Evolutionary conservation across 1,140 invertebrate genomes (phyloP).

Genomic region (Drosophila paulistorum): DNA sequence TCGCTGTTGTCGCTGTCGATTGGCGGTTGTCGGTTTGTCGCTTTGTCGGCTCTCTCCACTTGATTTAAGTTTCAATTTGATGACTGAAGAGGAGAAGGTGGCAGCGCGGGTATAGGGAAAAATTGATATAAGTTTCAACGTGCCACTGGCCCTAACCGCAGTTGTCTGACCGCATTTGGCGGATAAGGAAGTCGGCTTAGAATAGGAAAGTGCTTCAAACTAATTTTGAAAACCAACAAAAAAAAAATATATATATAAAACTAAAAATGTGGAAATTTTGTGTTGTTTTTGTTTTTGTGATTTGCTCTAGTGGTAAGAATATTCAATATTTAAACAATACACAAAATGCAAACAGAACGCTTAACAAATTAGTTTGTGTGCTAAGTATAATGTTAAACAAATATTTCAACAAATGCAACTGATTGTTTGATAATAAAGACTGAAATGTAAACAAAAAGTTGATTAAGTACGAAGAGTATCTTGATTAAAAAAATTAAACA

Average conservation of each 20-base stretch:
- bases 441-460: neutral
- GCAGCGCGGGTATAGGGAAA: neutral
- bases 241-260: too few species aligned
- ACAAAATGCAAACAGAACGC: neutral
- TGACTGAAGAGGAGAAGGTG: neutral
- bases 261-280: slow-evolving; percentile 3
- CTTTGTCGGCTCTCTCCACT: slow-evolving; percentile 7
- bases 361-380: slow-evolving; percentile 1
- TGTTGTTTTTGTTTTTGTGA: neutral
- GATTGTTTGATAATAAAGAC: slow-evolving; percentile 2
- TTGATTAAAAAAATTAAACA: neutral
- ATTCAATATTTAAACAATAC: neutral
- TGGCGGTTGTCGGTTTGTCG: slow-evolving; percentile 8
- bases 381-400: neutral
- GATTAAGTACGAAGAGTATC: neutral
- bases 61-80: slow-evolving; percentile 10
- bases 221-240: neutral
- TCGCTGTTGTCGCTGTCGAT: slow-evolving; percentile 9
- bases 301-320: slow-evolving; percentile 1
- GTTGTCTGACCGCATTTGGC: slow-evolving; percentile 11
- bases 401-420: slow-evolving; percentile 7
- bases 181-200: slow-evolving; percentile 9
- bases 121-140: slow-evolving; percentile 10
- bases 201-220: neutral
- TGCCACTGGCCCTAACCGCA: slow-evolving; percentile 9